Base-by-base conservation (phyloP, 2,888 invertebrate species). In the Digitonthophagus gazella region DNA sequence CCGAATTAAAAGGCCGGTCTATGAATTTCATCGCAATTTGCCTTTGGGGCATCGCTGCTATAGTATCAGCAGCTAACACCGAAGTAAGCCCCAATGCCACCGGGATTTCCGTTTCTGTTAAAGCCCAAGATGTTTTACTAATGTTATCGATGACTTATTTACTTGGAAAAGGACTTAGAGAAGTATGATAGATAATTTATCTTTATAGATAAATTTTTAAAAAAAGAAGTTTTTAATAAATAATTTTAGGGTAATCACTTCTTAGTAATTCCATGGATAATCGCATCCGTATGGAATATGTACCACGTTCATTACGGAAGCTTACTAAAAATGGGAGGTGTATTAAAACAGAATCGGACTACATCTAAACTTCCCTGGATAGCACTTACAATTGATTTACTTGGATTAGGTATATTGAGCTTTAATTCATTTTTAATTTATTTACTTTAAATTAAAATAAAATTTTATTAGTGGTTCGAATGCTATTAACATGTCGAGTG, bases 181-280 rank as follows among this genome's bases (percentile, higher is more conserved):
- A 73, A 66, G 73, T 73, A 70, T 66, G 16, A 44, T 58, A 58
- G 15, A n/a, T 20, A 18, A 66, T 19, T 20, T 28, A 3, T 14
- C 2, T 3, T n/a, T 8, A 8, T 20, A 1, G 22, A 15, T 64
- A 28, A 64, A n/a, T n/a, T n/a, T n/a, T n/a, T n/a, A n/a, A n/a
- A n/a, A n/a, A n/a, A n/a, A n/a, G n/a, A 63, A 63, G 15, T 44
- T 64, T 64, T 16, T 57, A 16, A 18, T 2, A 16, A 65, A 16
- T 14, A 20, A 56, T 44, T 14, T 69, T 44, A 76, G 76, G 69
- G 72, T 15, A 76, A 75, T 63, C 69, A 72, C n/a, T 69, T 71
- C 2, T 72, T 79, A 44, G 74, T 80, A 58, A 69, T 80, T n/a
- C 81, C 81, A 6, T 81, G 81, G 81, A 71, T 81, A 2, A 20